Percentiles rank a stretch among this genome's conserved stretches.
Evolutionary conservation across 1,140 invertebrate genomes (phyloP).

Genomic region (Ladona fulva): DNA sequence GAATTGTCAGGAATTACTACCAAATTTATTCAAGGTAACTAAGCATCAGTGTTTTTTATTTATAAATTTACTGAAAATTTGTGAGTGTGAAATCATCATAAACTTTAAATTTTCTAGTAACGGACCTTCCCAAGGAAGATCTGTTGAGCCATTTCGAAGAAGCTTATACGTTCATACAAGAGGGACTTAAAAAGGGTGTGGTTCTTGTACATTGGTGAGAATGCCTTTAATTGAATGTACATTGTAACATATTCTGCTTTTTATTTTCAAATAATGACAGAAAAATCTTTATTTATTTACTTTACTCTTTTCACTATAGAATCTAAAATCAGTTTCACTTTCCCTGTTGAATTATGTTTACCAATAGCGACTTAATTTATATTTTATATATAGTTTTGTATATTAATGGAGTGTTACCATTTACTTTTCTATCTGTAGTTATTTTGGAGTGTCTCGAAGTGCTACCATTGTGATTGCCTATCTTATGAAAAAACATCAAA

Average conservation of each 20-base stretch:
- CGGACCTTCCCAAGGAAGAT: constrained; percentile 73
- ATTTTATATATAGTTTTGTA: too few relatives aligned
- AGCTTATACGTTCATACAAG: constrained; percentile 60
- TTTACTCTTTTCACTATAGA: too few relatives aligned
- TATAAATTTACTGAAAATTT: background rate
- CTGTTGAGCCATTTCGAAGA: constrained; percentile 66
- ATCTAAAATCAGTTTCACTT: too few relatives aligned
- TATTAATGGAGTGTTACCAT: too few relatives aligned
- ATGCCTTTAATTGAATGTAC: constrained; percentile 14
- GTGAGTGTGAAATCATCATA: background rate
- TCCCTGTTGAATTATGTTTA: too few relatives aligned
- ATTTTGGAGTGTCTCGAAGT: constrained; percentile 78
- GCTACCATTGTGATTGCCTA: constrained; percentile 74
- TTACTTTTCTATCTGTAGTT: constrained; percentile 39
- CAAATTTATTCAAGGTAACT: constrained; percentile 62
- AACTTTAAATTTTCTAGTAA: constrained; percentile 41
- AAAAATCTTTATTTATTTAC: too few relatives aligned
- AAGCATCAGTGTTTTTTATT: background rate
- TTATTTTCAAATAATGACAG: too few relatives aligned
- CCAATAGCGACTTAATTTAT: too few relatives aligned
- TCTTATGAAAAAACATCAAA: constrained; percentile 69
- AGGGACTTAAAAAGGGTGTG: constrained; percentile 45
- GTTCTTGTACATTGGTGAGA: constrained; percentile 69
- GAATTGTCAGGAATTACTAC: constrained; percentile 53
- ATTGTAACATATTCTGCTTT: too few relatives aligned